Evolutionary conservation across 2,797 vertebrate genomes (phyloP).

Genomic region (Myotis myotis): DNA sequence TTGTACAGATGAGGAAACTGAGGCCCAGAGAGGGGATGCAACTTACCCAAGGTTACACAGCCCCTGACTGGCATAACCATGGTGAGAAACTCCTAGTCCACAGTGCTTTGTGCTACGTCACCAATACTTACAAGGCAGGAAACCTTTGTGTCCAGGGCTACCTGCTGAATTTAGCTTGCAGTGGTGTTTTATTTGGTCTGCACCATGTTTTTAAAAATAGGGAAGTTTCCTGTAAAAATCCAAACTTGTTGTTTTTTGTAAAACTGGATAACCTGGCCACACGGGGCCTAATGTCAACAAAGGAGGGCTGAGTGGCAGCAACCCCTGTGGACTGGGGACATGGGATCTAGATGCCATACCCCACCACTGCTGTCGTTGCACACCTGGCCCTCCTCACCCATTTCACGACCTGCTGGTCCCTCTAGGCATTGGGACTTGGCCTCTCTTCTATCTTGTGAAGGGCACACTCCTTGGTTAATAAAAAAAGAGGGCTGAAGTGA

Average conservation of each 20-base stretch:
- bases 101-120: background rate
- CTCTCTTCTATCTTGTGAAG: conserved; percentile 37
- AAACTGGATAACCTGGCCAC: background rate
- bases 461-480: background rate
- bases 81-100: background rate
- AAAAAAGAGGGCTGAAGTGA: background rate
- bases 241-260: conserved; percentile 41
- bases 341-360: background rate
- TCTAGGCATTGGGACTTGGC: background rate
- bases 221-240: background rate
- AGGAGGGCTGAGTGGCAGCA: background rate
- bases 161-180: background rate
- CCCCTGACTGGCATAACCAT: background rate
- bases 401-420: background rate
- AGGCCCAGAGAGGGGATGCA: background rate
- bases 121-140: background rate
- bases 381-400: background rate
- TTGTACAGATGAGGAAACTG: conserved; percentile 1
- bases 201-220: conserved; percentile 6
- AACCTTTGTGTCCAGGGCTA: background rate
- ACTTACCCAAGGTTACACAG: background rate
- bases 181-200: background rate
- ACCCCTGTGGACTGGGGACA: background rate
- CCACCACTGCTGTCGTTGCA: rapidly evolving
- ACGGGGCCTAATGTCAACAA: background rate